Base-by-base conservation (phyloP, 2,888 invertebrate species). In the Tupiocoris notatus region DNA sequence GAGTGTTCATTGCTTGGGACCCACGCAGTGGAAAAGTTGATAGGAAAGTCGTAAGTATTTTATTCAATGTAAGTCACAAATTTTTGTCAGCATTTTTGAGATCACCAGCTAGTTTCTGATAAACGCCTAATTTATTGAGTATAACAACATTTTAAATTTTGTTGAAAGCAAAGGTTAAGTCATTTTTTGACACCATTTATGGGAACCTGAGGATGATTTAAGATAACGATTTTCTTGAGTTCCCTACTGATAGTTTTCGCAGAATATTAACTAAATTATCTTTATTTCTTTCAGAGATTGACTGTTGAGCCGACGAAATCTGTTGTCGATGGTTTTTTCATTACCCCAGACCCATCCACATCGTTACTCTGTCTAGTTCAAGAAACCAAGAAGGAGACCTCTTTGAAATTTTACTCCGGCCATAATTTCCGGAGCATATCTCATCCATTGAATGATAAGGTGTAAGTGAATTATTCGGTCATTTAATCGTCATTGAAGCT, bases 1-100 rank as follows among this genome's bases (percentile, higher is more conserved):
- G 89, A 0, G 85, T 87, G 80, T 80, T 91, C 1, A 81, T 87
- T 18, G 84, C 86, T 24, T 90, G 90, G 89, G 86, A 88, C 80
- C 83, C 84, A 54, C 83, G 84, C 67, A 87, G 86, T 7, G 88
- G 87, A 12, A 83, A 85, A 2, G 84, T 87, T 22, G 83, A 85
- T 22, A 83, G 83, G 56, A 86, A 85, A 81, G 82, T 85, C 80
- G 86, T 87, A 83, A 82, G 83, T 79, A 79, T 71, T 62, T 58
- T 75, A 17, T 12, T 39, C 17, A 16, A 59, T n/a, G 39, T 12
- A 39, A 3, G 39, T 39, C 39, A n/a, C n/a, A n/a, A n/a, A n/a
- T n/a, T n/a, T n/a, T n/a, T n/a, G n/a, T n/a, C n/a, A n/a, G n/a
- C 39, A 39, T 39, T 39, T n/a, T 39, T 39, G 39, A 39, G 12